Percentiles rank a stretch among this genome's conserved stretches.
Conservation (phyloP, 2,797 vertebrate species). For the Aselliscus stoliczkanus region DNA sequence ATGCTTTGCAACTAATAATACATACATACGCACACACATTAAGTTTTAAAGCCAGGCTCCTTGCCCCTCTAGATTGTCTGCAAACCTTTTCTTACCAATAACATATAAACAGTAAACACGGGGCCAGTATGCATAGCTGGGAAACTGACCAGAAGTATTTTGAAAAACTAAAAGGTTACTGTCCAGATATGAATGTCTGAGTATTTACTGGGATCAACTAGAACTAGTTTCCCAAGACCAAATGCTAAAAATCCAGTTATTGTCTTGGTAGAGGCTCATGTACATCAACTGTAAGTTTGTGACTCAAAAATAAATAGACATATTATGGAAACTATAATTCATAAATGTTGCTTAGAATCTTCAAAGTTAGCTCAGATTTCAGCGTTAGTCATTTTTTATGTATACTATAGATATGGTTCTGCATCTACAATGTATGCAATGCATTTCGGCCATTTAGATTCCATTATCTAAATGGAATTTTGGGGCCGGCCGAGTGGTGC, state of each 20-base stretch:
- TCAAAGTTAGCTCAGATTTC: not conserved
- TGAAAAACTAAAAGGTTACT: slow-evolving; percentile 1
- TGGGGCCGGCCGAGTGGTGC: too few species aligned
- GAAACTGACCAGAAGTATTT: not conserved
- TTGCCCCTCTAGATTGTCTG: not conserved
- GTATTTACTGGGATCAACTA: not conserved
- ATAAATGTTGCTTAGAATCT: not conserved
- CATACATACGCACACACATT: not conserved
- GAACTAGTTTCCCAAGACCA: slow-evolving; percentile 1
- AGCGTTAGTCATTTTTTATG: not conserved
- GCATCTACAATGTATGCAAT: not conserved
- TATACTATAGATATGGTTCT: not conserved
- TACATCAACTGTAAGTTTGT: not conserved
- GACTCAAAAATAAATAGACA: slow-evolving; percentile 9
- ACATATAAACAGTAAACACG: not conserved
- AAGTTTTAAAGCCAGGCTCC: not conserved
- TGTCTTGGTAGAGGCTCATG: not conserved
- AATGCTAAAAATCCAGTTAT: not conserved
- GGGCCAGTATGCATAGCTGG: not conserved
- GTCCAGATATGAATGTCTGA: not conserved
- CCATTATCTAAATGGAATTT: slow-evolving; percentile 19
- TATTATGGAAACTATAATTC: not conserved
- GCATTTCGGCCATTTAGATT: not conserved
- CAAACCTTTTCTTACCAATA: not conserved
- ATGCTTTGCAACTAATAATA: not conserved